Evolutionary conservation across 1,140 invertebrate species (phyloP).

Genomic region (Archivesica marissinica): DNA sequence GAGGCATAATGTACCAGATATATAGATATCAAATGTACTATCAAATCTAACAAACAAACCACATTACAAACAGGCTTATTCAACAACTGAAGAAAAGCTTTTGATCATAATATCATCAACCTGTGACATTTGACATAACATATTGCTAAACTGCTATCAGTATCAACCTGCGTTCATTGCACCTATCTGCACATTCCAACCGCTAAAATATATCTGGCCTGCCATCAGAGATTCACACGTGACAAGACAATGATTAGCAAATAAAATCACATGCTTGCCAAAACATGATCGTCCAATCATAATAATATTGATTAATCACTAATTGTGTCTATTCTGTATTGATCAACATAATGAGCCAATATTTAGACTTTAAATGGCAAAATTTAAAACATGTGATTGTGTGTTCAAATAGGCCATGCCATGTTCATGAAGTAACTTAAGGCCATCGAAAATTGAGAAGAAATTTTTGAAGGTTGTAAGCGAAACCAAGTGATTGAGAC

Average conservation of each 20-base stretch:
- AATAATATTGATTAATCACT: not conserved
- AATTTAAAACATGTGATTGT: not conserved
- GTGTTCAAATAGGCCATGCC: not conserved
- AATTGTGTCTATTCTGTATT: not conserved
- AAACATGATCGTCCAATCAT: not conserved
- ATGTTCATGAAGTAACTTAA: too few relatives aligned
- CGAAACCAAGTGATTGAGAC: too few relatives aligned
- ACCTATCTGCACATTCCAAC: not conserved
- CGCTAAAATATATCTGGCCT: not conserved
- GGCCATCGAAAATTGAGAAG: too few relatives aligned
- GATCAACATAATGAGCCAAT: not conserved
- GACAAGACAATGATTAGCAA: not conserved
- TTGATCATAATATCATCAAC: slow-evolving; percentile 7
- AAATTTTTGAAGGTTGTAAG: too few relatives aligned
- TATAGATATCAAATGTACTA: too few relatives aligned
- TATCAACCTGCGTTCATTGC: too few relatives aligned
- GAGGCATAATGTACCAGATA: too few relatives aligned
- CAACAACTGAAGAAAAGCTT: not conserved
- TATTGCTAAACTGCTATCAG: not conserved
- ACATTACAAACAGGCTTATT: too few relatives aligned
- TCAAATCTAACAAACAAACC: too few relatives aligned
- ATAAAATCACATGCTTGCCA: not conserved
- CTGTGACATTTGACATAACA: slow-evolving; percentile 14
- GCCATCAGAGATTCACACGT: slow-evolving; percentile 4
- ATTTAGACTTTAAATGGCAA: slow-evolving; percentile 9